phyloP scores from a whole-genome alignment of 2,113 vertebrate species.

The Misgurnus anguillicaudatus region DNA sequence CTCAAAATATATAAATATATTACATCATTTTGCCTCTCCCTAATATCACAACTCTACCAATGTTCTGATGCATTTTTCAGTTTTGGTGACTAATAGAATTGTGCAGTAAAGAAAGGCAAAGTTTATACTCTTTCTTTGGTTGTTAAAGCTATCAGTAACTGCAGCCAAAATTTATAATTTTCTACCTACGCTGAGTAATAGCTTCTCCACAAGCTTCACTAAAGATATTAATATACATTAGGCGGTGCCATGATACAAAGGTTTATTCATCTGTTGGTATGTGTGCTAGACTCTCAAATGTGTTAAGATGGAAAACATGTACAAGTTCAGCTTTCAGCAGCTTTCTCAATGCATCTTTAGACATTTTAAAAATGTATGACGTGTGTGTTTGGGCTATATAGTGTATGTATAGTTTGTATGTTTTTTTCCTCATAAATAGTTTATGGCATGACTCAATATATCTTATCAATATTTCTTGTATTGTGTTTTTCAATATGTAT shows the following conservation, averaged over 20 bases:
- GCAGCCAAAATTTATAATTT: constrained; percentile 26
- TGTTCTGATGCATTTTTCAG: constrained; percentile 27
- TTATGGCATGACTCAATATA: background rate
- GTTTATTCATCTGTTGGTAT: constrained; percentile 15
- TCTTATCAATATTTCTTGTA: background rate
- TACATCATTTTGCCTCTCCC: no score
- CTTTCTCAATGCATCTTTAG: constrained; percentile 14
- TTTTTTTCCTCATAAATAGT: constrained; percentile 8
- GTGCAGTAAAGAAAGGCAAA: background rate
- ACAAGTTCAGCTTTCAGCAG: background rate
- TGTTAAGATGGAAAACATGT: constrained; percentile 21
- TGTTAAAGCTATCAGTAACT: constrained; percentile 37
- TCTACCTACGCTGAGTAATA: constrained; percentile 24
- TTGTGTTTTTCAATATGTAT: background rate
- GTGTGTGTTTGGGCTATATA: background rate
- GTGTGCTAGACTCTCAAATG: constrained; percentile 22
- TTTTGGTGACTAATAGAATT: constrained; percentile 21
- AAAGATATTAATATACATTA: constrained; percentile 50
- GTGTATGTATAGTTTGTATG: background rate
- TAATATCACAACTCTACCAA: background rate
- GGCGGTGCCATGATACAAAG: constrained; percentile 1
- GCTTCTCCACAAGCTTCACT: constrained; percentile 25
- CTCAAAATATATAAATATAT: no score
- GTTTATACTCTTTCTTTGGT: constrained; percentile 1
- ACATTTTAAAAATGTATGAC: constrained; percentile 10